A percentile compares a stretch with the other conserved stretches of the same genome.
phyloP scores from a whole-genome alignment of 2,888 invertebrate species.

The Leptura quadrifasciata region DNA sequence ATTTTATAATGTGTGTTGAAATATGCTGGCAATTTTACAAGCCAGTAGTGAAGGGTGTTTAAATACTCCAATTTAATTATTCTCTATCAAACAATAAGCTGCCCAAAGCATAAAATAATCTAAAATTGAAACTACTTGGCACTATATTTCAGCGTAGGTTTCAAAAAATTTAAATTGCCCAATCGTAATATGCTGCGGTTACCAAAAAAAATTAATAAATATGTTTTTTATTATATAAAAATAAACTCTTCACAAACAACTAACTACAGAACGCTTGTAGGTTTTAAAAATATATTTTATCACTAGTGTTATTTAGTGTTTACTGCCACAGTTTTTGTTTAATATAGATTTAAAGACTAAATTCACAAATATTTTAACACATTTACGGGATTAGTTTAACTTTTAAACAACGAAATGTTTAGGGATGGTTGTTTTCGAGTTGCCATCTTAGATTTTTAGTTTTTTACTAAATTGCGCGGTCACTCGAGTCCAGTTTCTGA shows the following conservation, averaged over 20 bases:
- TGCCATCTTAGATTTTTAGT: conserved; percentile 41
- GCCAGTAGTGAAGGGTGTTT: conserved; percentile 40
- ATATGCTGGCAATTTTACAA: conserved; percentile 49
- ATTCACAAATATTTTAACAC: conserved; percentile 25
- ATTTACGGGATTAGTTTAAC: conserved; percentile 7
- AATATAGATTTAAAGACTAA: conserved; percentile 25
- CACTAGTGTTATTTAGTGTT: conserved; percentile 49
- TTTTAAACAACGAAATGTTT: conserved; percentile 3
- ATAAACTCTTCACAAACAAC: conserved; percentile 29
- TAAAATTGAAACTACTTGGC: conserved; percentile 62
- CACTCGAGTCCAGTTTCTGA: conserved; percentile 64
- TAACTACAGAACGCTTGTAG: conserved; percentile 5
- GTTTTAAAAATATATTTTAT: conserved; percentile 38
- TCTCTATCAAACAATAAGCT: conserved; percentile 58
- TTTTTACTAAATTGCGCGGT: conserved; percentile 56
- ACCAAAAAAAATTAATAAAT: conserved; percentile 35
- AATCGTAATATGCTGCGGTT: conserved; percentile 43
- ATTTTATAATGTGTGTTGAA: conserved; percentile 33
- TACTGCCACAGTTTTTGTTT: conserved; percentile 49
- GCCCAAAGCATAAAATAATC: conserved; percentile 56
- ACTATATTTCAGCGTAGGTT: conserved; percentile 59
- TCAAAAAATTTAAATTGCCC: conserved; percentile 54
- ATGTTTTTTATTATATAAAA: conserved; percentile 29
- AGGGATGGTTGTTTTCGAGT: conserved; percentile 5
- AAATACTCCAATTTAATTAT: conserved; percentile 50